Evolutionary conservation across 2,888 invertebrate species (phyloP).

Genomic region (Tenthredo notha): DNA sequence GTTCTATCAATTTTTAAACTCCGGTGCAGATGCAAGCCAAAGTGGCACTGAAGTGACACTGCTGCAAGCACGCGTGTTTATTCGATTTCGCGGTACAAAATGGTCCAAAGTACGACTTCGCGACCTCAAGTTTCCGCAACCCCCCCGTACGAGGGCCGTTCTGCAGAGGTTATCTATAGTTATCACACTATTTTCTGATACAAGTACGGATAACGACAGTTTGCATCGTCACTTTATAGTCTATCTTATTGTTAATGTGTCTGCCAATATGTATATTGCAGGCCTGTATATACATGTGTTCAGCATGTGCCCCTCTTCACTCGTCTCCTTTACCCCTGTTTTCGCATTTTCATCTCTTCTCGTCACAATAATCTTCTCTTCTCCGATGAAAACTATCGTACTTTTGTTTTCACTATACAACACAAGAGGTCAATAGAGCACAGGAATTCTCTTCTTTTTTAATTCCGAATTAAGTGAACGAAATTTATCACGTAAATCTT

Average conservation of each 20-base stretch:
- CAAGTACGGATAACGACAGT: conserved; percentile 5
- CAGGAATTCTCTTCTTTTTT: too few relatives aligned
- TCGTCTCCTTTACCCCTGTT: background rate
- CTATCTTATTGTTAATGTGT: background rate
- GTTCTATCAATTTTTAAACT: conserved; percentile 56
- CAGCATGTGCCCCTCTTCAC: background rate
- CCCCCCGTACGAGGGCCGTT: conserved; percentile 33
- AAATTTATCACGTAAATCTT: too few relatives aligned
- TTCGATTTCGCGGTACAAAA: conserved; percentile 70
- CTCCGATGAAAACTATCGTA: background rate
- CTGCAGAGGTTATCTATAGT: conserved; percentile 56
- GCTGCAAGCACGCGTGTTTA: conserved; percentile 71
- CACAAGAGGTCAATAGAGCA: too few relatives aligned
- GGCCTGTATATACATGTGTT: background rate
- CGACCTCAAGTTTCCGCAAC: conserved; percentile 65
- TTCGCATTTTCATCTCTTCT: background rate
- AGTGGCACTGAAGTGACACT: conserved; percentile 73
- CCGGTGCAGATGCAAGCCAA: conserved; percentile 69
- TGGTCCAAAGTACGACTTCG: conserved; percentile 75
- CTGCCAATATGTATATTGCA: background rate
- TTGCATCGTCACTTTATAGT: conserved; percentile 10
- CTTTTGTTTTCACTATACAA: background rate
- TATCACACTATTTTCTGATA: conserved; percentile 68
- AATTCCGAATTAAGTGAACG: too few relatives aligned
- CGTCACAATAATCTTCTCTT: background rate